Conservation (phyloP, 2,113 vertebrate genomes). For the Gadus macrocephalus region DNA sequence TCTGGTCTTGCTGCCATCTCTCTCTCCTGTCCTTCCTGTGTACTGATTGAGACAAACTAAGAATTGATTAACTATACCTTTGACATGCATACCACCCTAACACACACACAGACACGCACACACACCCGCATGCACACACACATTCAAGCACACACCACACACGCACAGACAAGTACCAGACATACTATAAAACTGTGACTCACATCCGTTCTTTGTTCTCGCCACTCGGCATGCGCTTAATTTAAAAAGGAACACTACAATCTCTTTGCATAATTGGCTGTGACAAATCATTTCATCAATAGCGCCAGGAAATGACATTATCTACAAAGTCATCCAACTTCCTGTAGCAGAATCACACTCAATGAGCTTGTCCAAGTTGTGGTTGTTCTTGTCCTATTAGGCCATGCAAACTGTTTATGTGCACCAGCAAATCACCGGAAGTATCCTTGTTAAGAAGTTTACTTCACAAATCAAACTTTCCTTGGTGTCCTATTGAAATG, state of each 20-base stretch:
- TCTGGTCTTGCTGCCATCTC: too few relatives aligned
- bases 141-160: not conserved
- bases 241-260: slow-evolving; percentile 39
- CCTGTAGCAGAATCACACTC: slow-evolving; percentile 38
- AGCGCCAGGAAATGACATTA: slow-evolving; percentile 49
- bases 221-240: slow-evolving; percentile 14
- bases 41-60: slow-evolving; percentile 13
- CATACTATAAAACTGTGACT: too few relatives aligned
- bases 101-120: not conserved
- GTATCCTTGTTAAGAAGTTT: too few relatives aligned
- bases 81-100: slow-evolving; percentile 9
- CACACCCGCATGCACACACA: slow-evolving; percentile 1
- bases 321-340: slow-evolving; percentile 31
- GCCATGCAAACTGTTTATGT: slow-evolving; percentile 8
- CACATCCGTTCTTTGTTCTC: slow-evolving; percentile 10
- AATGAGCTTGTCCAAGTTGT: slow-evolving; percentile 24
- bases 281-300: slow-evolving; percentile 37
- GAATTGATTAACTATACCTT: slow-evolving; percentile 25
- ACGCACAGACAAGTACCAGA: not conserved
- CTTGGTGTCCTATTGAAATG: too few relatives aligned
- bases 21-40: slow-evolving; percentile 22
- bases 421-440: too few relatives aligned
- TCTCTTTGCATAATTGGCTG: slow-evolving; percentile 38
- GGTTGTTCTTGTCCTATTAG: slow-evolving; percentile 8
- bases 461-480: too few relatives aligned